A percentile compares a stretch with the other conserved stretches of the same genome.
Evolutionary conservation across 2,888 invertebrate species (phyloP).

Genomic region (Diplazon laetatorius): DNA sequence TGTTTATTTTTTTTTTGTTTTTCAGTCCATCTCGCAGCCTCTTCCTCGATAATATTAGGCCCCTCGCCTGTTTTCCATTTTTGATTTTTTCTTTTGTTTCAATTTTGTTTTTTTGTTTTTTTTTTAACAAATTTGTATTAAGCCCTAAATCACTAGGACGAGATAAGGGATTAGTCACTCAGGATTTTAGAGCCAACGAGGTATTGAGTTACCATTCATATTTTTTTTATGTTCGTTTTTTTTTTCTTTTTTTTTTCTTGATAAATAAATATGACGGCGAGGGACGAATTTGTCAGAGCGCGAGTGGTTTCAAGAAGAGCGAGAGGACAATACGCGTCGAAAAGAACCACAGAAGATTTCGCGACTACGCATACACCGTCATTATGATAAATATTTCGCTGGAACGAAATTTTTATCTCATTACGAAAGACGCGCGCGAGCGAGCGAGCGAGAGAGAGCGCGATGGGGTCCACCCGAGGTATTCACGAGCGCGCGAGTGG

Average conservation of each 20-base stretch:
- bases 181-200: conserved; percentile 33
- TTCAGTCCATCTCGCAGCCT: conserved; percentile 27
- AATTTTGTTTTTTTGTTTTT: conserved; percentile 5
- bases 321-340: conserved; percentile 10
- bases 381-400: conserved; percentile 72
- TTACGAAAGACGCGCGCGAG: conserved; percentile 68
- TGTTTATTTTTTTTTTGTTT: conserved; percentile 35
- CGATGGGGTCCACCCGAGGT: conserved; percentile 37
- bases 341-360: conserved; percentile 43
- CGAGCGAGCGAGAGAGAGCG: too few relatives aligned
- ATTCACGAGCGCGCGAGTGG: conserved; percentile 48
- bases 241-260: conserved; percentile 31
- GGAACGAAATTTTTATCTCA: conserved; percentile 69
- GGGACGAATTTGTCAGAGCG: conserved; percentile 28
- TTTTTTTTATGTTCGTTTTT: too few relatives aligned
- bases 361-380: conserved; percentile 52
- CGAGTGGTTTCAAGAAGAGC: neutral
- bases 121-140: conserved; percentile 25
- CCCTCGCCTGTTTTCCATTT: conserved; percentile 9
- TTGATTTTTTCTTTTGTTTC: neutral
- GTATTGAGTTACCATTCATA: conserved; percentile 37
- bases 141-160: conserved; percentile 36
- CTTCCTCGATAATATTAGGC: conserved; percentile 53
- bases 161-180: conserved; percentile 48
- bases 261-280: neutral